Percentiles rank a stretch among this genome's conserved stretches.
Evolutionary conservation across 2,113 vertebrate genomes (phyloP).

Genomic region (Cyphomyrus plagiostoma): DNA sequence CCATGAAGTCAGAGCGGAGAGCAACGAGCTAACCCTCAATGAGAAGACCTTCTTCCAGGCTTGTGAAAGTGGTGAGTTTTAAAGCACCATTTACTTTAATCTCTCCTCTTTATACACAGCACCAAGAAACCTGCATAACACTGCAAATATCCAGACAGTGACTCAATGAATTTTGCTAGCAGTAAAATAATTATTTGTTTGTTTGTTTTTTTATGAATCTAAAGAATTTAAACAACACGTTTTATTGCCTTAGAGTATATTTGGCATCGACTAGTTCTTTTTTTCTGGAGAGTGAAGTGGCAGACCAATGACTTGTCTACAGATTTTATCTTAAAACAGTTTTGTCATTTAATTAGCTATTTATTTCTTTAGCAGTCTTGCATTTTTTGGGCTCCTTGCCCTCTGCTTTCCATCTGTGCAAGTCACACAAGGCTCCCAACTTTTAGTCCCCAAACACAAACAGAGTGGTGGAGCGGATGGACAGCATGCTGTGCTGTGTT

Average conservation of each 20-base stretch:
- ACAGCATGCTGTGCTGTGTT: neutral
- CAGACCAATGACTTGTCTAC: neutral
- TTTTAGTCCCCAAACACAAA: neutral
- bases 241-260: neutral
- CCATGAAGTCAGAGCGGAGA: slow-evolving; percentile 72
- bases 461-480: neutral
- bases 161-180: neutral
- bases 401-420: neutral
- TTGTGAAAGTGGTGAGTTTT: slow-evolving; percentile 67
- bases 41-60: slow-evolving; percentile 74
- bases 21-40: slow-evolving; percentile 67
- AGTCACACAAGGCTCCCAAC: neutral
- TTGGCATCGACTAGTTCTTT: neutral
- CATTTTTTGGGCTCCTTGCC: neutral
- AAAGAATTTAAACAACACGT: neutral
- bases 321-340: neutral
- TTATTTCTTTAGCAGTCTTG: neutral
- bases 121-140: neutral
- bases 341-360: neutral
- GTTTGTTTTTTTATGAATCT: neutral
- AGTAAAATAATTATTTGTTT: neutral
- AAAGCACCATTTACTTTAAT: neutral
- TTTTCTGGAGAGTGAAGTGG: neutral
- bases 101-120: neutral
- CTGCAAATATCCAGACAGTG: neutral